Conservation (phyloP, 2,113 vertebrate species). For the Ifrita kowaldi region DNA sequence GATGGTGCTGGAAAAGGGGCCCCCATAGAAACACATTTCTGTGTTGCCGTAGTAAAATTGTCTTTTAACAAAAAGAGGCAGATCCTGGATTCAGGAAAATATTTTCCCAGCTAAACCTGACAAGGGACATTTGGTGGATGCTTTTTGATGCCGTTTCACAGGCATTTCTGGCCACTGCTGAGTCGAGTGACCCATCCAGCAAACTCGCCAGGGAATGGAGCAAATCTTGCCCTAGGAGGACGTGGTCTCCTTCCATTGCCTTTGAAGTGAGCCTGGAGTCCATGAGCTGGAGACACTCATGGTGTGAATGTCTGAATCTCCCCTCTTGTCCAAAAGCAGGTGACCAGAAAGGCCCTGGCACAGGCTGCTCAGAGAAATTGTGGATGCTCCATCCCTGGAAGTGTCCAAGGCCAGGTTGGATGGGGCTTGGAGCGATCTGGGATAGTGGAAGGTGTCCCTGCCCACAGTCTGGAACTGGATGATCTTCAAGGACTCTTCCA, state of each 20-base stretch:
- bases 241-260: background rate
- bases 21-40: background rate
- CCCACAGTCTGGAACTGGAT: background rate
- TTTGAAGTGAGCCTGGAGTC: background rate
- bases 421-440: background rate
- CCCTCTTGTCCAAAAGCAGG: background rate
- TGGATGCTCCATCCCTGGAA: background rate
- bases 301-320: background rate
- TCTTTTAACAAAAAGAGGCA: background rate
- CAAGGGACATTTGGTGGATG: background rate
- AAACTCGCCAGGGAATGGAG: background rate
- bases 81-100: background rate
- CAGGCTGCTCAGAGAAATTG: background rate
- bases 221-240: background rate
- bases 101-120: background rate
- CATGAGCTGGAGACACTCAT: background rate
- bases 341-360: background rate
- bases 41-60: background rate
- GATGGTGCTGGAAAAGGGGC: background rate
- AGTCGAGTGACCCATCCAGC: background rate
- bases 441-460: background rate
- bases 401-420: background rate
- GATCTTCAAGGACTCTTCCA: background rate
- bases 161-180: background rate
- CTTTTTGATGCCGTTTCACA: background rate